phyloP scores from a whole-genome alignment of 2,888 invertebrate species.

The Isotomurus palustris region DNA sequence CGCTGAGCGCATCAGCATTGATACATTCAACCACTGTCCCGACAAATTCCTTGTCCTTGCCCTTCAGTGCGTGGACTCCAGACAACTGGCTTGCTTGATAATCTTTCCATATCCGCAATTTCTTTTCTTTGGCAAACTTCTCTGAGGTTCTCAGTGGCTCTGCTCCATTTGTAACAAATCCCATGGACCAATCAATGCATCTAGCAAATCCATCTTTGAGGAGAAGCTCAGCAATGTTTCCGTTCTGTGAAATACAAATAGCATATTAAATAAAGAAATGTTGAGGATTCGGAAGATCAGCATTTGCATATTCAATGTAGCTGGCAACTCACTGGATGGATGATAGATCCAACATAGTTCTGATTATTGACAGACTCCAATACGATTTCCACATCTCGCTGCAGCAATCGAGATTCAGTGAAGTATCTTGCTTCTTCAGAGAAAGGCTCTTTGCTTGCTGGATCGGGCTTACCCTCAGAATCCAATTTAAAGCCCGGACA shows the following conservation, averaged over 20 bases:
- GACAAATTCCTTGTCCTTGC: slow-evolving; percentile 74
- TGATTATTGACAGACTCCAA: slow-evolving; percentile 89
- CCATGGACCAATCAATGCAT: slow-evolving; percentile 91
- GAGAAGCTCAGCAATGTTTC: slow-evolving; percentile 89
- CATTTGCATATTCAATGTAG: neutral
- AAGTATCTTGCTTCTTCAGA: slow-evolving; percentile 92
- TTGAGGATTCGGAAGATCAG: slow-evolving; percentile 1
- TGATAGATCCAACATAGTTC: slow-evolving; percentile 87
- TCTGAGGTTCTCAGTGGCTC: slow-evolving; percentile 81
- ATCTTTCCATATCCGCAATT: slow-evolving; percentile 84
- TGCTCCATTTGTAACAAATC: slow-evolving; percentile 72
- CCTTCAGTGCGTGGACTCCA: slow-evolving; percentile 47
- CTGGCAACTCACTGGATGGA: slow-evolving; percentile 74
- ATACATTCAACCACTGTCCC: slow-evolving; percentile 84
- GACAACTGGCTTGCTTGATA: slow-evolving; percentile 65
- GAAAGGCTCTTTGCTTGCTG: slow-evolving; percentile 54
- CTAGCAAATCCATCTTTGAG: slow-evolving; percentile 85
- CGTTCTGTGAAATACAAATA: slow-evolving; percentile 52
- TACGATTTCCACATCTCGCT: slow-evolving; percentile 82
- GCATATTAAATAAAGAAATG: slow-evolving; percentile 5
- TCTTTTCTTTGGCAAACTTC: slow-evolving; percentile 78
- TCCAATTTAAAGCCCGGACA: slow-evolving; percentile 68
- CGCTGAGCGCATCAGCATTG: slow-evolving; percentile 87
- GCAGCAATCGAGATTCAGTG: slow-evolving; percentile 84
- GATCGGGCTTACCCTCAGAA: slow-evolving; percentile 61